Conservation (phyloP, 2,113 vertebrate genomes). For the Sardina pilchardus region DNA sequence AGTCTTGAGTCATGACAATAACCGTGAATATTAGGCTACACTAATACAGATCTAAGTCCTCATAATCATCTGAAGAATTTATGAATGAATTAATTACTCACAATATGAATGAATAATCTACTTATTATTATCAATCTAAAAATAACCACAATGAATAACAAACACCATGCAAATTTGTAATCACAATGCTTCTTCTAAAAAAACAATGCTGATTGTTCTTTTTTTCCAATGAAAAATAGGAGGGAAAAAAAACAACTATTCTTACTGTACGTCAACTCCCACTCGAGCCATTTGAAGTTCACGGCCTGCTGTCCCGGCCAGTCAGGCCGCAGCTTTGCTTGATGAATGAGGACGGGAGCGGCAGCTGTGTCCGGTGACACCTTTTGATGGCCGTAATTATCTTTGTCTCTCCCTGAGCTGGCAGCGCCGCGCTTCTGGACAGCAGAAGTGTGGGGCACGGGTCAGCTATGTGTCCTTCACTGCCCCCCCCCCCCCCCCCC, state of each 20-base stretch:
- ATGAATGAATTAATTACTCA: neutral
- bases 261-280: neutral
- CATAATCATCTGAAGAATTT: neutral
- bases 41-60: neutral
- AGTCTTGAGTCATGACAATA: neutral
- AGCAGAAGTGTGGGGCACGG: neutral
- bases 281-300: neutral
- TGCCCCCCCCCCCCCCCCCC: neutral
- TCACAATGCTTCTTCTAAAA: too few species aligned
- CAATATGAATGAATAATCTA: neutral
- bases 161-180: too few species aligned
- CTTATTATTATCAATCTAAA: neutral
- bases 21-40: neutral
- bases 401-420: neutral
- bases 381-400: neutral
- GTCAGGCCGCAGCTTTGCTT: neutral
- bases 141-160: too few species aligned
- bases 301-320: neutral
- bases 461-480: conserved; percentile 1
- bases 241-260: neutral
- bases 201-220: neutral
- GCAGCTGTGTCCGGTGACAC: neutral
- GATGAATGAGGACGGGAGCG: neutral
- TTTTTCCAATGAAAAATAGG: neutral
- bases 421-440: neutral